These are phyloP conservation scores for Epinephelus lanceolatus DNA, from an alignment of 2,113 vertebrate genomes.

Conservation along the genomic window DNA sequence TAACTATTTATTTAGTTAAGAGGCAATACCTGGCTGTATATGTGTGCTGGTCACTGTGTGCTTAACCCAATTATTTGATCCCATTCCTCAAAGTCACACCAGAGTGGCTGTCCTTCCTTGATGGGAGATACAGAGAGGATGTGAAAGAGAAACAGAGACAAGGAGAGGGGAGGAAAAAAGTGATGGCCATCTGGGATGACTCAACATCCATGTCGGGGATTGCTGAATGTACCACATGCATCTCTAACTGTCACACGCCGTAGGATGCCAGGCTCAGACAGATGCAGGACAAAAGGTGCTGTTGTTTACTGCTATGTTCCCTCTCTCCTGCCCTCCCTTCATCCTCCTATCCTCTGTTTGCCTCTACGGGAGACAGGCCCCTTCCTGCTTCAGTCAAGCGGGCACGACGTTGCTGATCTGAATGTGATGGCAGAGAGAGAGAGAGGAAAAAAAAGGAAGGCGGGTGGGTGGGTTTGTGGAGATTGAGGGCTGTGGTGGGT, in stretches of 20 bases:
- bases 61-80: background rate
- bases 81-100: slow-evolving; percentile 44
- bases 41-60: background rate
- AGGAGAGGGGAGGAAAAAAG: slow-evolving; percentile 8
- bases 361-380: slow-evolving; percentile 55
- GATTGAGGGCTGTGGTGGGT: slow-evolving; percentile 72
- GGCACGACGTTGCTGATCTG: slow-evolving; percentile 60
- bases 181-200: slow-evolving; percentile 69
- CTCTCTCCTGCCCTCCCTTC: slow-evolving; percentile 61
- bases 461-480: slow-evolving; percentile 21
- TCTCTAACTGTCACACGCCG: slow-evolving; percentile 74
- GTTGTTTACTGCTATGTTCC: slow-evolving; percentile 78
- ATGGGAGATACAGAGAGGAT: background rate
- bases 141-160: slow-evolving; percentile 12
- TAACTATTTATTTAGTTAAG: too few relatives aligned
- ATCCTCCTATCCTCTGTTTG: slow-evolving; percentile 63
- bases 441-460: background rate
- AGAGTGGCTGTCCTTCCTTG: slow-evolving; percentile 22
- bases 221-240: slow-evolving; percentile 67
- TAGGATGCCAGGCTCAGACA: slow-evolving; percentile 74
- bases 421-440: slow-evolving; percentile 50
- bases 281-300: slow-evolving; percentile 82
- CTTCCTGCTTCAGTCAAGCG: slow-evolving; percentile 64
- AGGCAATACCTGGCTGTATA: slow-evolving; percentile 7
- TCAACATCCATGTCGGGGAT: slow-evolving; percentile 60